A percentile compares a stretch with the other conserved stretches of the same genome.
These are phyloP conservation scores for Sicus ferrugineus DNA, from an alignment of 2,888 invertebrate species.

Conservation along the genomic window DNA sequence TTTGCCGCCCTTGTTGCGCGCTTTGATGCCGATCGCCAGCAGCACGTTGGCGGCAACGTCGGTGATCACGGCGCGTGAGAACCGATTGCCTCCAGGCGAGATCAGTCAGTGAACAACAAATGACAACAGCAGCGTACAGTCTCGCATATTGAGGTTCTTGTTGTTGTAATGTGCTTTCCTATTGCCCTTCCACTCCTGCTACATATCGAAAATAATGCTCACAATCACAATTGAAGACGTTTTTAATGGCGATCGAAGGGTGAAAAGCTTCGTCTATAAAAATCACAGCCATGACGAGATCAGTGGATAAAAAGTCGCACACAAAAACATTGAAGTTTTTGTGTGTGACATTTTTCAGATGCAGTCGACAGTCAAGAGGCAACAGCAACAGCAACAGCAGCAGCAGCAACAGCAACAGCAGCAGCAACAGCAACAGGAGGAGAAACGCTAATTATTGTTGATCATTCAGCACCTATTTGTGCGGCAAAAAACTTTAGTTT, in stretches of 20 bases:
- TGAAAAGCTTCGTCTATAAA: slow-evolving; percentile 22
- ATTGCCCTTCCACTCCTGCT: too few species aligned
- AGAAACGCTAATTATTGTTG: background rate
- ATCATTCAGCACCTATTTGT: too few species aligned
- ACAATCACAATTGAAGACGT: slow-evolving; percentile 29
- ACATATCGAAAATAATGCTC: slow-evolving; percentile 15
- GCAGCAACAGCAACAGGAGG: too few species aligned
- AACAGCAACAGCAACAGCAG: slow-evolving; percentile 29
- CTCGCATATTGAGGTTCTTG: background rate
- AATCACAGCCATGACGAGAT: slow-evolving; percentile 6
- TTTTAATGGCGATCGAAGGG: slow-evolving; percentile 34
- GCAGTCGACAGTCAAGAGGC: slow-evolving; percentile 43
- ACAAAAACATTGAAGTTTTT: slow-evolving; percentile 47
- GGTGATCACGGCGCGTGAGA: slow-evolving; percentile 29
- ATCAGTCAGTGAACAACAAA: background rate
- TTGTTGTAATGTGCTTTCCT: background rate
- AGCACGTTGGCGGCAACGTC: background rate
- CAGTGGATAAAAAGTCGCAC: background rate
- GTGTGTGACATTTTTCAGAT: slow-evolving; percentile 61
- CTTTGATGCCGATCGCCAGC: slow-evolving; percentile 22
- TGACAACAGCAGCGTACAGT: slow-evolving; percentile 2
- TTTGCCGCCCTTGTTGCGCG: too few species aligned
- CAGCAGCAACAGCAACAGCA: slow-evolving; percentile 14
- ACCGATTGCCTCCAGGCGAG: slow-evolving; percentile 24
- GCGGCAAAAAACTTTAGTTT: too few species aligned